These are phyloP conservation scores for Polydrusus cervinus DNA, from an alignment of 2,888 invertebrate genomes.

Conservation along the genomic window DNA sequence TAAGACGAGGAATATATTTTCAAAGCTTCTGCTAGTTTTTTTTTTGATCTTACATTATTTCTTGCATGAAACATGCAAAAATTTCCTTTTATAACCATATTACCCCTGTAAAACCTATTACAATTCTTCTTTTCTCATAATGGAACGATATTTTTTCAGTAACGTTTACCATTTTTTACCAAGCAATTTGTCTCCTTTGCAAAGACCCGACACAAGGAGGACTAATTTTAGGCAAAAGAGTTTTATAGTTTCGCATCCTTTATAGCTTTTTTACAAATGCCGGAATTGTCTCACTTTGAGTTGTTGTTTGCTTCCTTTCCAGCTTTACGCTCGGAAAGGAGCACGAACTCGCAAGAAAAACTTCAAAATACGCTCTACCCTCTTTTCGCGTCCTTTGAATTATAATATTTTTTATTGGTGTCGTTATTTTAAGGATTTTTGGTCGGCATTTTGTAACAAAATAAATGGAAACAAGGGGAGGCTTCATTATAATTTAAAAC, in stretches of 20 bases:
- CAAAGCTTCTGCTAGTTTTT: too few species aligned
- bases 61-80: neutral
- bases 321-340: constrained; percentile 40
- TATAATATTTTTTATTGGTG: constrained; percentile 44
- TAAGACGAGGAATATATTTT: too few species aligned
- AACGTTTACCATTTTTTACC: constrained; percentile 18
- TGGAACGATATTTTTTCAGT: constrained; percentile 23
- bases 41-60: too few species aligned
- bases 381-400: constrained; percentile 35
- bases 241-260: constrained; percentile 69
- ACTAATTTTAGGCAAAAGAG: constrained; percentile 68
- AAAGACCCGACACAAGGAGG: constrained; percentile 61
- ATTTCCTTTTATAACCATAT: neutral
- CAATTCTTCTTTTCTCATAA: constrained; percentile 13
- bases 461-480: neutral
- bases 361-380: constrained; percentile 20
- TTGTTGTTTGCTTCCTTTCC: constrained; percentile 62
- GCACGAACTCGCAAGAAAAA: constrained; percentile 29
- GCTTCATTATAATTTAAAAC: neutral
- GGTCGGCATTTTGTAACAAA: constrained; percentile 1
- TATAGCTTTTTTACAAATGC: constrained; percentile 67
- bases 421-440: constrained; percentile 32
- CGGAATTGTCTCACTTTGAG: constrained; percentile 66
- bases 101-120: neutral
- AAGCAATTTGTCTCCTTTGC: constrained; percentile 61